A percentile compares a stretch with the other conserved stretches of the same genome.
Evolutionary conservation across 2,113 vertebrate genomes (phyloP).

Genomic region (Acrocephalus arundinaceus): DNA sequence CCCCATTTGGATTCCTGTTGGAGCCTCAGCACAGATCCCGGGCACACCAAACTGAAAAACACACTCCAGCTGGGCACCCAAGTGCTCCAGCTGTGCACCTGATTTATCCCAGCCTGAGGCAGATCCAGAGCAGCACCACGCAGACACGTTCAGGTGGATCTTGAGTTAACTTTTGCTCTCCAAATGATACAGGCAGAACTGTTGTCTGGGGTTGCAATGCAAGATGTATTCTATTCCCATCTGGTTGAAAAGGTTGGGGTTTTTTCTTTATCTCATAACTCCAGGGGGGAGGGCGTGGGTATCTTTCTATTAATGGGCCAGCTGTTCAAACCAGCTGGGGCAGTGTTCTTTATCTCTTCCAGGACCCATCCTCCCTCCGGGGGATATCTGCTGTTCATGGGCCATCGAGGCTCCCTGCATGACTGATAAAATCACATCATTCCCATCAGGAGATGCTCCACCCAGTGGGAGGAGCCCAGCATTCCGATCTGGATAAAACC

Average conservation of each 20-base stretch:
- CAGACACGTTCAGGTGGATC: rapidly evolving
- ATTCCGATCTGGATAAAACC: too few species aligned
- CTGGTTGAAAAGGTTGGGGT: not conserved
- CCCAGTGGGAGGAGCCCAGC: too few species aligned
- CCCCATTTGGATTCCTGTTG: not conserved
- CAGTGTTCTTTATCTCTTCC: not conserved
- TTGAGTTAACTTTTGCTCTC: not conserved
- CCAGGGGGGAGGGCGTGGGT: not conserved
- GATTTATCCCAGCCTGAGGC: not conserved
- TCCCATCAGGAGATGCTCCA: too few species aligned
- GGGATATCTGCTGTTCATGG: not conserved
- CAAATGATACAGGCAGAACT: too few species aligned
- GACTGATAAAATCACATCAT: too few species aligned
- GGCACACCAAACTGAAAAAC: not conserved
- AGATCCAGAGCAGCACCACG: not conserved
- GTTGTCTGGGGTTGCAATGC: not conserved
- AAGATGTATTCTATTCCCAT: not conserved
- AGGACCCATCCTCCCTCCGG: not conserved
- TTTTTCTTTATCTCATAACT: not conserved
- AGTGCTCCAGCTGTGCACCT: not conserved
- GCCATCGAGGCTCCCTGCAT: too few species aligned
- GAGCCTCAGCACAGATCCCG: not conserved
- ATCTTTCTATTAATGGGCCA: not conserved
- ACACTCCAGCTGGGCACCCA: not conserved
- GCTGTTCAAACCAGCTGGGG: not conserved